Base-by-base conservation (phyloP, 2,888 invertebrate species). In the Cephus pulcher region DNA sequence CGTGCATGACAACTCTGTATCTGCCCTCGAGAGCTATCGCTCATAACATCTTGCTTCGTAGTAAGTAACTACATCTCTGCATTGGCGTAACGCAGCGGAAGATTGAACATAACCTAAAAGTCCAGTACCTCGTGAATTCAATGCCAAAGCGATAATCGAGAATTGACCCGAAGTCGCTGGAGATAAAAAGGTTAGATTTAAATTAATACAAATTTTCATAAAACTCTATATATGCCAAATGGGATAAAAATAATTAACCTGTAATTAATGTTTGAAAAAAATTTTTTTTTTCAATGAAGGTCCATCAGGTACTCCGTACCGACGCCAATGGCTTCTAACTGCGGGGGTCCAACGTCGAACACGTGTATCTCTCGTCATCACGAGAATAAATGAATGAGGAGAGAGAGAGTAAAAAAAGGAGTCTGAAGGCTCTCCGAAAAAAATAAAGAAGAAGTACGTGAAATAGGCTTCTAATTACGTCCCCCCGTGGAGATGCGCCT, bases 391-490 rank as follows among this genome's bases (percentile, higher is more conserved):
- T 75, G 75, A 81, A 71, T 35, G 73, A 34, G 69, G 23, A 40
- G 40, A 73, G 35, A 75, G 77, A 73, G 35, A 75, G 77, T 69
- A 76, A 75, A 15, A 71, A 30, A 75, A 71, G 75, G 75, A 78
- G 56, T 56, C 23, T 11, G 34, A 68, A 71, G 30, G 11, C 71
- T 71, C 32, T 11, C 32, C 23, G 71, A 9, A 3, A 12, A 74
- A 74, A 69, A 34, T 15, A 56, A 68, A 15, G 80, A 78, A 80
- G 80, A 74, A 80, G 78, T 80, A 80, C 80, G 83, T 81, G 83
- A 83, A 85, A 85, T 86, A 82, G 85, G 82, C 82, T 85, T 84
- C 84, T 86, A 87, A 86, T 86, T 86, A 85, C 85, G 83, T 84
- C 85, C 83, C 85, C 85, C 86, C 82, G 85, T 80, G 79, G 85